These are phyloP conservation scores for Branchipolynoe longqiensis DNA, from an alignment of 2,888 invertebrate species.

Conservation along the genomic window DNA sequence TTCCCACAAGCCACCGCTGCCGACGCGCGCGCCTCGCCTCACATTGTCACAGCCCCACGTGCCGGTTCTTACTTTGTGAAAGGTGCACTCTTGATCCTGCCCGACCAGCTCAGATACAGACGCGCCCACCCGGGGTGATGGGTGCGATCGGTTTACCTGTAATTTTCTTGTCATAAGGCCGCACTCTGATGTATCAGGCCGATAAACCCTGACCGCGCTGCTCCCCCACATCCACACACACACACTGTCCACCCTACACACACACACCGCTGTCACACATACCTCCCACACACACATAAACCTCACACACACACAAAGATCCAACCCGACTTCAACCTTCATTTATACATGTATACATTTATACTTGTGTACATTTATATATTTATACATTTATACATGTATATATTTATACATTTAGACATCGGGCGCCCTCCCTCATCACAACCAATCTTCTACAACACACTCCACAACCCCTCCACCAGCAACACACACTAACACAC, in stretches of 20 bases:
- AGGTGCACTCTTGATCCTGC: conserved; percentile 38
- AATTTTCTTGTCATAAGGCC: conserved; percentile 38
- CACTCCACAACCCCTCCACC: no score
- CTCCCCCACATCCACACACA: background rate
- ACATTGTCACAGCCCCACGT: no score
- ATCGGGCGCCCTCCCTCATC: no score
- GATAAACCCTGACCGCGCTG: background rate
- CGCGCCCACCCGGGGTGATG: background rate
- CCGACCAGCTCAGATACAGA: background rate
- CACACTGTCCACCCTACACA: background rate
- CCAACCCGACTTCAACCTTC: no score
- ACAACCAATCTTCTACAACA: no score
- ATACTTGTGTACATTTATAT: no score
- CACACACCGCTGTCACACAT: background rate
- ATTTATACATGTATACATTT: no score
- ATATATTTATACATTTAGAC: no score
- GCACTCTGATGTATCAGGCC: conserved; percentile 9
- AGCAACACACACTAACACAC: no score
- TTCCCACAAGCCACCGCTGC: background rate
- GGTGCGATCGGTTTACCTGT: conserved; percentile 10
- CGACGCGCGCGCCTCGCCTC: background rate
- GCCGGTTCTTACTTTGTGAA: no score
- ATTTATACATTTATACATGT: no score
- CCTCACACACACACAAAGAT: conserved; percentile 11
- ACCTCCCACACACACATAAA: background rate